Evolutionary conservation across 2,797 vertebrate species (phyloP), one percentile per base, ranked within the genome.

Genomic region (Novumbra hubbsi): DNA sequence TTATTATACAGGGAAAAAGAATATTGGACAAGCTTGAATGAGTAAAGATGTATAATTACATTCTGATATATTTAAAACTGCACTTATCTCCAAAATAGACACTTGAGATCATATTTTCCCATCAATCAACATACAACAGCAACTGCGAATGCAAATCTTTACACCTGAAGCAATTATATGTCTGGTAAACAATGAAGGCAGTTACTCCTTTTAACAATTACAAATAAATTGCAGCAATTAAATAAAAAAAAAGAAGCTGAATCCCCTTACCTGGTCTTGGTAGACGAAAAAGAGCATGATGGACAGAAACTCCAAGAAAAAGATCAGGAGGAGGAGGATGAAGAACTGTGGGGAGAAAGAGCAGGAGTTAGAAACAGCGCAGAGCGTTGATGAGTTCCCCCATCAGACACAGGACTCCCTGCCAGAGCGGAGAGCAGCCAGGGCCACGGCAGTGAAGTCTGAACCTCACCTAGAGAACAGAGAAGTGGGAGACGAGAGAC

Each of bases 281-380:
- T 98, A 98, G 88, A 95, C 92, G 68, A 97, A 98, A 94, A 99
- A 98, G 34, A 99, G 94, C 90, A 95, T 94, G 81, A 96, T 94
- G 76, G 93, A 92, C 73, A 96, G 93, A 84, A 96, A 93, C 87
- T 99, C 97, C 92, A 99, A 88, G 85, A 98, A 92, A 88, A 99
- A 95, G 90, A 99, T 95, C 84, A 98, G 92, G 84, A 99, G 93
- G 79, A 99, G 94, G 86, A 98, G 87, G 87, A 98, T 92, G 84
- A 99, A 99, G 93, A 99, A 99, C 98, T 99, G 94, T 41, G 79
- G 84, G 85, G 84, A 86, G 57, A 52, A n/a, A 57, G 63, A 76
- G 64, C 49, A 19, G 5, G 52, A 24, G 55, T 57, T 57, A 57
- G 21, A 55, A 55, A n/a, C n/a, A 55, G 17, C 5, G 17, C 17